Base-by-base conservation (phyloP, 2,113 vertebrate species). In the Psilopogon haemacephalus region DNA sequence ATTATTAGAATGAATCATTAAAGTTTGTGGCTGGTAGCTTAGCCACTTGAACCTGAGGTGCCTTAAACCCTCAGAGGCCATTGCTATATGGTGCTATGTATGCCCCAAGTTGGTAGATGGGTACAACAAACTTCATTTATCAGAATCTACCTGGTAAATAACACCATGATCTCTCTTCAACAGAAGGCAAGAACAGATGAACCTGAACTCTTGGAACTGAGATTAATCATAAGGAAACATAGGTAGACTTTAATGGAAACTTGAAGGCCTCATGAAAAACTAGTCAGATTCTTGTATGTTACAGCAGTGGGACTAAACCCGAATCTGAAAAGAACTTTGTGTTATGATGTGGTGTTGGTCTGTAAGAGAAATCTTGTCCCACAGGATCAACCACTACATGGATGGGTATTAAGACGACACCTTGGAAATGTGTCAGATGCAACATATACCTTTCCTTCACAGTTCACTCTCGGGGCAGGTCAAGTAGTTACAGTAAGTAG, bases 401-500 rank as follows among this genome's bases (percentile, higher is more conserved):
- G 98, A 28, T 99, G 98, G 98, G 90, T 89, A 17, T 60, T 99
- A 32, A 98, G 93, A 24, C 96, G 97, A 84, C 95, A 76, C 14
- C 96, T 97, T 55, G 84, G 77, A 16, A 94, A 69, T 1, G 82
- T 95, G 24, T 90, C 96, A 28, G 97, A 98, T 40, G 90, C 98
- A 48, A 95, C 74, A 26, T 99, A 98, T 88, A 96, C 96, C 52
- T 97, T 99, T 91, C 98, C 98, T 23, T 33, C 98, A 7, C 73
- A 54, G 26, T 98, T 97, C 75, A 67, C 93, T 54, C 97, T 99
- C 86, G 94, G 85, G 83, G 97, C 96, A 17, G 97, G 98, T 21
- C 97, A 98, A 69, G 96, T 93, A 9, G 96, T 98, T 70, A 98
- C 97, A 58, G 98, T 99, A 95, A 96, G 98, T 98, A 81, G 69